These are phyloP conservation scores for Drosophila neotestacea DNA, from an alignment of 2,888 invertebrate genomes.

Conservation along the genomic window DNA sequence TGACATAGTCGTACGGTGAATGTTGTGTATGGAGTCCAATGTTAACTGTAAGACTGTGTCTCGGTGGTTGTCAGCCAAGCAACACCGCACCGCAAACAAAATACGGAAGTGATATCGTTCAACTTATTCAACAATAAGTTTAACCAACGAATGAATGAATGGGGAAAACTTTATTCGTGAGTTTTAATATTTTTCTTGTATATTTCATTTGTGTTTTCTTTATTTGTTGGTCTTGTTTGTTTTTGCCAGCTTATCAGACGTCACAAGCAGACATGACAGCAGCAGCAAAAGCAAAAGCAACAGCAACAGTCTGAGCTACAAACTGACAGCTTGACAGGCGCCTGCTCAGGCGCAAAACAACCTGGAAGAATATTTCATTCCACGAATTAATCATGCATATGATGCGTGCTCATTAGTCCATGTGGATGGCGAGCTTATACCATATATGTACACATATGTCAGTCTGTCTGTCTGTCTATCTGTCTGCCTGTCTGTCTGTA, in stretches of 20 bases:
- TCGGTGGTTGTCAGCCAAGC: conserved; percentile 81
- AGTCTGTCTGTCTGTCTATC: background rate
- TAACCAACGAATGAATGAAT: conserved; percentile 28
- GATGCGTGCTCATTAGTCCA: conserved; percentile 58
- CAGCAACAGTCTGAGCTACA: conserved; percentile 40
- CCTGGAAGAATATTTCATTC: conserved; percentile 66
- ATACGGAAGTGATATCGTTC: conserved; percentile 32
- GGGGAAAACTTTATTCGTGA: conserved; percentile 28
- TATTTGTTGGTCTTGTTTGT: conserved; percentile 19
- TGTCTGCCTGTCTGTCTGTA: background rate
- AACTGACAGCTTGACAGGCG: conserved; percentile 76
- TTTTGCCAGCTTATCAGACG: conserved; percentile 65
- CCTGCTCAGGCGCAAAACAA: conserved; percentile 54
- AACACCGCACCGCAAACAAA: conserved; percentile 37
- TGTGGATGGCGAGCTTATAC: conserved; percentile 15
- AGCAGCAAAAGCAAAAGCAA: conserved; percentile 7
- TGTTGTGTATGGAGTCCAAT: conserved; percentile 85
- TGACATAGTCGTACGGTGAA: conserved; percentile 86
- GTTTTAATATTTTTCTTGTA: conserved; percentile 46
- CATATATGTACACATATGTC: background rate
- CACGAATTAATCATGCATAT: conserved; percentile 64
- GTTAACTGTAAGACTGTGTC: conserved; percentile 86
- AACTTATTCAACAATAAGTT: conserved; percentile 45
- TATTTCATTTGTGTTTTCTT: conserved; percentile 14
- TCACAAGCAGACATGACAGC: conserved; percentile 60